These are phyloP conservation scores for Ophonus ardosiacus DNA, from an alignment of 2,888 invertebrate genomes.

Conservation along the genomic window DNA sequence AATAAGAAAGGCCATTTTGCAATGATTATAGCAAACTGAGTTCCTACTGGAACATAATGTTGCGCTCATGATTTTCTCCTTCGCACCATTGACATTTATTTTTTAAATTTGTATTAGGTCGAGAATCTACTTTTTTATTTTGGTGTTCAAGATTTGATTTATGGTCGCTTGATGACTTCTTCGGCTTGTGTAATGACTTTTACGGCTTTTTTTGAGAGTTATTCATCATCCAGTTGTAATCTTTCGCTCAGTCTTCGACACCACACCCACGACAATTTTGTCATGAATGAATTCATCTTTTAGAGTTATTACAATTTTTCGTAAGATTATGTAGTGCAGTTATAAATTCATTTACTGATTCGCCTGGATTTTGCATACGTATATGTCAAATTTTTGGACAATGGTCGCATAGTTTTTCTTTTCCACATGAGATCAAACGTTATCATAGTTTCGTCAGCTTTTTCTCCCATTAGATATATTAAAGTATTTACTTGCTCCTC, in stretches of 20 bases:
- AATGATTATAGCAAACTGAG: background rate
- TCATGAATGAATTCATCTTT: conserved; percentile 5
- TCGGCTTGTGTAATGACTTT: background rate
- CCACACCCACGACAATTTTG: background rate
- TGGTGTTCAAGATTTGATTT: background rate
- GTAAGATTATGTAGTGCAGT: conserved; percentile 21
- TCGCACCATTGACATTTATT: background rate
- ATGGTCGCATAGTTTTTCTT: background rate
- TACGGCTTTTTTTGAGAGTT: background rate
- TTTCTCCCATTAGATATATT: background rate
- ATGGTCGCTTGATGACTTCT: background rate
- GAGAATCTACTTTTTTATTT: too few species aligned
- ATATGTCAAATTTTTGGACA: background rate
- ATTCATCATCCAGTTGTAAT: background rate
- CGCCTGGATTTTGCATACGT: conserved; percentile 8
- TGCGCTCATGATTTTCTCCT: background rate
- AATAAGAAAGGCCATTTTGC: too few species aligned
- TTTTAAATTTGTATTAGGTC: background rate
- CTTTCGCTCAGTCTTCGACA: background rate
- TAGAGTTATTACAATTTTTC: conserved; percentile 1
- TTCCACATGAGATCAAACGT: background rate
- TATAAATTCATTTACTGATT: background rate
- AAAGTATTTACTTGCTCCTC: conserved; percentile 22
- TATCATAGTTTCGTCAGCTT: conserved; percentile 10
- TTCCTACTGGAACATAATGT: background rate